These are phyloP conservation scores for Coturnix japonica DNA, from an alignment of 2,113 vertebrate species.

Conservation along the genomic window DNA sequence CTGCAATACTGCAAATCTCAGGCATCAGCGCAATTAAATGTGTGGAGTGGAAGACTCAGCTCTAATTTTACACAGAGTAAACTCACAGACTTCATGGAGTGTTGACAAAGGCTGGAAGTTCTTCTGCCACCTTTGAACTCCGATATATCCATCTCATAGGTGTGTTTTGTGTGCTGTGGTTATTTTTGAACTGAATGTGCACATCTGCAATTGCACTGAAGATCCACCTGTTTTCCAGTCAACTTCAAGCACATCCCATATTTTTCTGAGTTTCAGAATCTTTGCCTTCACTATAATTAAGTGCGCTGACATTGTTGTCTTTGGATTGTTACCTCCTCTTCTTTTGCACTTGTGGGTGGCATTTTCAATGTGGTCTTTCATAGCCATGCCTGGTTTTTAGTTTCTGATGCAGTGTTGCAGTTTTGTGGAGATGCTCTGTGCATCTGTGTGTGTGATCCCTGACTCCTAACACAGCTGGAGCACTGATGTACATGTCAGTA, in stretches of 20 bases:
- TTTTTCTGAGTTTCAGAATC: neutral
- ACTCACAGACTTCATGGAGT: neutral
- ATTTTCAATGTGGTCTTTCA: neutral
- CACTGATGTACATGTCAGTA: neutral
- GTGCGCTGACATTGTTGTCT: neutral
- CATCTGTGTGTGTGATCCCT: neutral
- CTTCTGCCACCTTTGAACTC: neutral
- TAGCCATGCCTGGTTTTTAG: neutral
- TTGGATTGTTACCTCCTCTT: neutral
- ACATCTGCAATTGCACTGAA: neutral
- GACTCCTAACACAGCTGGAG: neutral
- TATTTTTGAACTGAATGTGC: neutral
- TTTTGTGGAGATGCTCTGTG: neutral
- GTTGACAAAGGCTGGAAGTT: neutral
- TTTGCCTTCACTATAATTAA: neutral
- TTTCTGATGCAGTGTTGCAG: neutral
- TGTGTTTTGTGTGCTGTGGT: neutral
- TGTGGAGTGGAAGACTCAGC: neutral
- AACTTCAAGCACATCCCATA: neutral
- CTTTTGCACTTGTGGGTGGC: neutral
- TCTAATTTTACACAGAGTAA: neutral
- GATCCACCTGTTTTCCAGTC: neutral
- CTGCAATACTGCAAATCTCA: neutral
- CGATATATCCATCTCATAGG: rapidly evolving
- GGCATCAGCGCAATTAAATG: neutral